These are phyloP conservation scores for Hemichromis elongatus DNA, from an alignment of 2,113 vertebrate species.

Conservation along the genomic window DNA sequence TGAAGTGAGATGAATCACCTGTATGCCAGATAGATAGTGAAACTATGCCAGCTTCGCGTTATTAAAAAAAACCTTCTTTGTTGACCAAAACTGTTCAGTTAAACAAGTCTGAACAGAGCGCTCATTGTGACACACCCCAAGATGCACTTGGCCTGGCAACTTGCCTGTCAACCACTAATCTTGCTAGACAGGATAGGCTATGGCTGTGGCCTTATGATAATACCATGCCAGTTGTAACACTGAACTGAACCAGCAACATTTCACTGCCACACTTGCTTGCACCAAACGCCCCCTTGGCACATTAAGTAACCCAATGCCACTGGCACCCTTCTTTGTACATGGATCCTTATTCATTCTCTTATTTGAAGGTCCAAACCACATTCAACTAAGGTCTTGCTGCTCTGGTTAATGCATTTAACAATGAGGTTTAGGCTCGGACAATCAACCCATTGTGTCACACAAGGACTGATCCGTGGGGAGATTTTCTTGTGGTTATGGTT, in stretches of 20 bases:
- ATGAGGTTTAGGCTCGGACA: conserved; percentile 57
- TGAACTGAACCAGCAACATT: conserved; percentile 14
- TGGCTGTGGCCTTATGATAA: conserved; percentile 34
- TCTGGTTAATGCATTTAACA: conserved; percentile 50
- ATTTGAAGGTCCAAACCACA: conserved; percentile 42
- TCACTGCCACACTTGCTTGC: background rate
- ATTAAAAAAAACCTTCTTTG: background rate
- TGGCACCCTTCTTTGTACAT: conserved; percentile 2
- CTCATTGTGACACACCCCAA: conserved; percentile 55
- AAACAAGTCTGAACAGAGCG: conserved; percentile 54
- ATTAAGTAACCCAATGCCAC: conserved; percentile 26
- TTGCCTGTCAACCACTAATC: conserved; percentile 46
- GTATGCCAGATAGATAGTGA: background rate
- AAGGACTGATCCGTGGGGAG: conserved; percentile 53
- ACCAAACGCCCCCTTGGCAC: background rate
- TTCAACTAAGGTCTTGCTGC: conserved; percentile 26
- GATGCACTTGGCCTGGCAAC: conserved; percentile 31
- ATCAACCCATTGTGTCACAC: conserved; percentile 64
- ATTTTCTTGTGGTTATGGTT: conserved; percentile 66
- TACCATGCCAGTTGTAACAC: conserved; percentile 6
- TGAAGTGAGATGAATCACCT: background rate
- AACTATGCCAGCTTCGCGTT: background rate
- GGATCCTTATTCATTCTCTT: background rate
- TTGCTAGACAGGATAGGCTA: conserved; percentile 46
- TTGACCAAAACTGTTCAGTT: conserved; percentile 12